Conservation (phyloP, 2,797 vertebrate species). For the Xiphorhynchus erythropygius region DNA sequence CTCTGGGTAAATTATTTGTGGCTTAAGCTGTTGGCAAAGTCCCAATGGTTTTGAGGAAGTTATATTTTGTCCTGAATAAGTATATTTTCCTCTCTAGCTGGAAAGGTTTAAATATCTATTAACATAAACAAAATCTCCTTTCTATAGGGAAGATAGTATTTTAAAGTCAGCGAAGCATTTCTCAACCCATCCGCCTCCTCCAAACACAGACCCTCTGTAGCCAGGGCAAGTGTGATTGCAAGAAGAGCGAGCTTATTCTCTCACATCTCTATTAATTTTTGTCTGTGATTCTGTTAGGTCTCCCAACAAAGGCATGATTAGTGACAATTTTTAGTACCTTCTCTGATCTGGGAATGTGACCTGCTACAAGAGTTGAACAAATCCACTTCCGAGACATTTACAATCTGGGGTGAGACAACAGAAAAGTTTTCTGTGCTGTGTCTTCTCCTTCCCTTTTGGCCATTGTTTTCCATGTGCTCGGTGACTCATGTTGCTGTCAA, state of each 20-base stretch:
- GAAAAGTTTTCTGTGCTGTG: background rate
- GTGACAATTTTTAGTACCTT: background rate
- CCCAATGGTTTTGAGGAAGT: background rate
- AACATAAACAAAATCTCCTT: background rate
- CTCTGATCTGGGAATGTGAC: background rate
- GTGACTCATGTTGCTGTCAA: background rate
- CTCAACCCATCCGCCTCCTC: background rate
- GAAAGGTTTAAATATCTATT: background rate
- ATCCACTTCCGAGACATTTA: background rate
- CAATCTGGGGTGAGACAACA: background rate
- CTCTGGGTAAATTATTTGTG: slow-evolving; percentile 33
- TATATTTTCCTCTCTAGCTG: background rate
- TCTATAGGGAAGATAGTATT: background rate
- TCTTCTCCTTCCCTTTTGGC: background rate
- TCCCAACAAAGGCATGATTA: background rate
- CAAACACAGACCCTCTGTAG: background rate
- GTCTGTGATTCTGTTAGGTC: background rate
- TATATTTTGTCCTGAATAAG: background rate
- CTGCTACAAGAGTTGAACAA: background rate
- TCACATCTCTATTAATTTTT: background rate
- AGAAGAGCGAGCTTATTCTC: background rate
- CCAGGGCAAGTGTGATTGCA: background rate
- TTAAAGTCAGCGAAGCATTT: background rate
- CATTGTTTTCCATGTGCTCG: background rate
- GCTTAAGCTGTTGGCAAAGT: slow-evolving; percentile 15